Evolutionary conservation across 2,888 invertebrate genomes (phyloP).

Genomic region (Cabera pusaria): DNA sequence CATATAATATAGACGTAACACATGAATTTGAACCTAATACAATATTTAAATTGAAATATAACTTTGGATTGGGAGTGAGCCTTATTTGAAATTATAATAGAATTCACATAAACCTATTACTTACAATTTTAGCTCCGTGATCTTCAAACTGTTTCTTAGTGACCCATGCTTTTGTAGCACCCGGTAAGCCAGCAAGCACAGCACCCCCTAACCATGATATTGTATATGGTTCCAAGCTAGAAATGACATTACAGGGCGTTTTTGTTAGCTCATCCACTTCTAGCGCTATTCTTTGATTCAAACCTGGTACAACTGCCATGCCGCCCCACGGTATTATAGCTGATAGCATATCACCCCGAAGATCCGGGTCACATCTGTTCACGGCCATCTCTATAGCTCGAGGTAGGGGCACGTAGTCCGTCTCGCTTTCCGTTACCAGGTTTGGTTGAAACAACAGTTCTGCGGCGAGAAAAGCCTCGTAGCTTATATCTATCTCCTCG

Average conservation of each 20-base stretch:
- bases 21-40: too few relatives aligned
- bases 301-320: conserved; percentile 49
- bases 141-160: conserved; percentile 62
- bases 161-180: conserved; percentile 53
- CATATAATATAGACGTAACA: too few relatives aligned
- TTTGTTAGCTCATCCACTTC: conserved; percentile 44
- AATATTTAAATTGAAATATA: too few relatives aligned
- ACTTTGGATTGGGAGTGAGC: too few relatives aligned
- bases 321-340: conserved; percentile 60
- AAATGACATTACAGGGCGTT: conserved; percentile 42
- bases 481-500: conserved; percentile 46
- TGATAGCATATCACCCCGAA: conserved; percentile 46
- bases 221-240: conserved; percentile 52
- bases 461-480: conserved; percentile 52
- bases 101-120: conserved; percentile 53
- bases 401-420: conserved; percentile 43
- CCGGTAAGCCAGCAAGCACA: conserved; percentile 57
- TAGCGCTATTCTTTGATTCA: conserved; percentile 44
- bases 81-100: too few relatives aligned
- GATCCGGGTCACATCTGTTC: conserved; percentile 55
- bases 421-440: conserved; percentile 34
- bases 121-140: conserved; percentile 57
- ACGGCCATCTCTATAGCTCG: conserved; percentile 43
- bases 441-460: conserved; percentile 62
- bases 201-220: conserved; percentile 67